Conservation (phyloP, 1,140 invertebrate species). For the Thaumatotibia leucotreta region DNA sequence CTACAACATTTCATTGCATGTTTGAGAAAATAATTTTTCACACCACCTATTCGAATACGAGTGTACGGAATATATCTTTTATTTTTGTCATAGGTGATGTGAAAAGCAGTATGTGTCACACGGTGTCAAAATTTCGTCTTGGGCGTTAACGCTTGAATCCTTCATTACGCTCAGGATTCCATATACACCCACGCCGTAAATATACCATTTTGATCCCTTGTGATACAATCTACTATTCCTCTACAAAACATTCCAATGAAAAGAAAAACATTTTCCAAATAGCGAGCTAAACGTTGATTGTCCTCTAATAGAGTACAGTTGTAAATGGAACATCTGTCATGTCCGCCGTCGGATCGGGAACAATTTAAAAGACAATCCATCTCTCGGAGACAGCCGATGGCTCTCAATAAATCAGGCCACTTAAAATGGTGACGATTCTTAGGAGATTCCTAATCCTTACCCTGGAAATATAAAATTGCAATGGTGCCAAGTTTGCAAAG, state of each 20-base stretch:
- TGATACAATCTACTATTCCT: background rate
- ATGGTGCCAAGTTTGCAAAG: background rate
- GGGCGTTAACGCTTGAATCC: no score
- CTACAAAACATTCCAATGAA: background rate
- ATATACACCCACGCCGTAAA: no score
- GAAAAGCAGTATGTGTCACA: no score
- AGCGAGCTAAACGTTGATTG: conserved; percentile 10
- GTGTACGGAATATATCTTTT: no score
- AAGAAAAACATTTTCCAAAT: conserved; percentile 9
- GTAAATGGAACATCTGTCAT: conserved; percentile 14
- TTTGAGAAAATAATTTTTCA: no score
- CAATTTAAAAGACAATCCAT: conserved; percentile 12
- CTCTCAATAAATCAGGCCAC: conserved; percentile 1
- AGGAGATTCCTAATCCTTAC: background rate
- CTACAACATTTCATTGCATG: no score
- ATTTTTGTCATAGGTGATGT: no score
- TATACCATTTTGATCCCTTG: no score
- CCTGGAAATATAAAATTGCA: background rate
- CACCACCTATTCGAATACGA: no score
- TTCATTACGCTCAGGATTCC: no score
- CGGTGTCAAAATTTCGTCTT: no score
- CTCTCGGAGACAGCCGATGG: background rate
- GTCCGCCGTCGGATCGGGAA: background rate
- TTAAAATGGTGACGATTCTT: conserved; percentile 6
- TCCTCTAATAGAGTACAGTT: conserved; percentile 12